phyloP scores from a whole-genome alignment of 2,797 vertebrate genomes.

The Sebastes alutus region DNA sequence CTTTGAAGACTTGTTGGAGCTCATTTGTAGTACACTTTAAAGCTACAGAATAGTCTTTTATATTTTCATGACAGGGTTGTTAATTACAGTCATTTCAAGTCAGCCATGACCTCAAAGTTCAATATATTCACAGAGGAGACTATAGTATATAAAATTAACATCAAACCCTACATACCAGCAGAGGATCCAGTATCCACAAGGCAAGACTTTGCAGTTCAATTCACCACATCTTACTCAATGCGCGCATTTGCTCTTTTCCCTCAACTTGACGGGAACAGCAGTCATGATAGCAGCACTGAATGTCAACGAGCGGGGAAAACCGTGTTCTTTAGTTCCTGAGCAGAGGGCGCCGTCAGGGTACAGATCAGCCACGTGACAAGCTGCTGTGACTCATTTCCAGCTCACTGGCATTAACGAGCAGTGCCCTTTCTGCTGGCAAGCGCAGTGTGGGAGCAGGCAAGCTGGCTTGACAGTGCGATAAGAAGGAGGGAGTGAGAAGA shows the following conservation, averaged over 20 bases:
- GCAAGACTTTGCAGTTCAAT: conserved; percentile 5
- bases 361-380: conserved; percentile 68
- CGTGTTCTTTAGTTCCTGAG: conserved; percentile 61
- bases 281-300: conserved; percentile 57
- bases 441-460: conserved; percentile 68
- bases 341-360: conserved; percentile 52
- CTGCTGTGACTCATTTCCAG: conserved; percentile 78
- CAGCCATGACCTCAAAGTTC: not conserved
- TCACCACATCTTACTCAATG: conserved; percentile 17
- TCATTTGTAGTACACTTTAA: not conserved
- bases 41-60: not conserved
- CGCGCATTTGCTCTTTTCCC: conserved; percentile 55
- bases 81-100: not conserved
- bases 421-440: conserved; percentile 73
- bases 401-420: conserved; percentile 79
- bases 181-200: not conserved
- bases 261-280: conserved; percentile 58
- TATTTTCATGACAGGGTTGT: not conserved
- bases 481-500: conserved; percentile 66
- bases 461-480: conserved; percentile 69
- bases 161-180: not conserved
- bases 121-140: not conserved
- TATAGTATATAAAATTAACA: not conserved
- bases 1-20: not conserved
- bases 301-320: conserved; percentile 67